Evolutionary conservation across 2,113 vertebrate species (phyloP).

Genomic region (Miniopterus natalensis): DNA sequence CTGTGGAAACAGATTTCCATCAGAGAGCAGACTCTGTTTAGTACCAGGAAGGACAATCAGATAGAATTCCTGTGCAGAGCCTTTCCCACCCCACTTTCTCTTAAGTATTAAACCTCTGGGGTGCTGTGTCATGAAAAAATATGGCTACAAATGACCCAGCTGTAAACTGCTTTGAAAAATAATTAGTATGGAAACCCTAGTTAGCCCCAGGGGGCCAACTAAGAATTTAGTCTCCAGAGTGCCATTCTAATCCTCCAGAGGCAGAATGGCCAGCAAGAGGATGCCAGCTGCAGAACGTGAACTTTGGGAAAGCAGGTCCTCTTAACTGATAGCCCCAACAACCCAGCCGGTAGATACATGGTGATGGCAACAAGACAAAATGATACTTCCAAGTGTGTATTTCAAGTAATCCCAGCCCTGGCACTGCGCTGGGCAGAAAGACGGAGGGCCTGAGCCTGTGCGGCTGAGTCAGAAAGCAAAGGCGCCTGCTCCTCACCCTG

Average conservation of each 20-base stretch:
- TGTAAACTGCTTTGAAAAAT: conserved; percentile 68
- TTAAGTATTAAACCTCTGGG: conserved; percentile 31
- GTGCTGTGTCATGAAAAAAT: conserved; percentile 71
- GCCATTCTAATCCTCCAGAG: not conserved
- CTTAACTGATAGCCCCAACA: not conserved
- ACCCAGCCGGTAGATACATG: not conserved
- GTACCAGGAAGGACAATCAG: not conserved
- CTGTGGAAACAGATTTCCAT: not conserved
- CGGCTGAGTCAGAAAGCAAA: not conserved
- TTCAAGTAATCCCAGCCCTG: not conserved
- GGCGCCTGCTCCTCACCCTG: not conserved
- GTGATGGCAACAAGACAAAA: not conserved
- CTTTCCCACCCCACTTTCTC: not conserved
- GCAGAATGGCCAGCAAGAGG: not conserved
- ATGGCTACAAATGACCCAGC: conserved; percentile 56
- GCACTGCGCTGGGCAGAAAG: not conserved
- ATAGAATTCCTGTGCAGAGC: not conserved
- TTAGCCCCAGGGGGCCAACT: conserved; percentile 45
- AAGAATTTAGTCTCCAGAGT: conserved; percentile 6
- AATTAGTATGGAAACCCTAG: conserved; percentile 75
- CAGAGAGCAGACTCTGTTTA: not conserved
- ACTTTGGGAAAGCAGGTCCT: not conserved
- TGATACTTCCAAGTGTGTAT: not conserved
- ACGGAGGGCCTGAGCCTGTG: not conserved
- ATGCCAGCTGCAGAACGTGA: not conserved